Evolutionary conservation across 2,888 invertebrate species (phyloP), one percentile per base, ranked within the genome.

Genomic region (Andrena marginata): DNA sequence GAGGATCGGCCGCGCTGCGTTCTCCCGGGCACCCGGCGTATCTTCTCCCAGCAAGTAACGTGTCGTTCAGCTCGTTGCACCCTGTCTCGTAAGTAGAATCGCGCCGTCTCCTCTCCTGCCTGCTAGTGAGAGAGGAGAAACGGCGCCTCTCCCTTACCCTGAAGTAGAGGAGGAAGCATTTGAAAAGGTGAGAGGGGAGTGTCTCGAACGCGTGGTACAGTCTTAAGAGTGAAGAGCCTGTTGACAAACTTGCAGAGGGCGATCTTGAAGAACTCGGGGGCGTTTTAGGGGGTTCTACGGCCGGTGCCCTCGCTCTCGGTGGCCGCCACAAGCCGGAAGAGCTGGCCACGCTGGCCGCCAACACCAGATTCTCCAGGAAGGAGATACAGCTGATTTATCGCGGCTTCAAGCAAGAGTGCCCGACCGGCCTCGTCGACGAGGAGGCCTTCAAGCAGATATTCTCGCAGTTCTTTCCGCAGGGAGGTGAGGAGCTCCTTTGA

Each of bases 341-440:
- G 78, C 95, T 97, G 83, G 96, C 96, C 70, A 96, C 97, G 78
- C 95, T 98, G 60, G 97, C 97, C 63, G 96, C 96, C 87, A 96
- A 95, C 89, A 97, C 98, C 60, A 96, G 97, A 90, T 98, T 98
- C 95, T 96, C 97, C 3, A 95, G 96, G 86, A 97, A 97, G 91
- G 98, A 98, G 95, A 97, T 98, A 90, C 97, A 98, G 92, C 96
- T 98, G 86, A 98, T 98, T 95, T 98, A 98, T 94, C 95, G 98
- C 63, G 98, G 98, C 2, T 98, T 98, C 94, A 98, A 98, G 92
- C 98, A 98, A 96, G 97, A 97, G 93, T 97, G 97, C 93, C 97
- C 98, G 0, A 96, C 97, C 0, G 98, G 98, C 0, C 96, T 97
- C 91, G 97, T 98, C 62, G 97, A 97, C 90, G 98, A 98, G 92